Conservation (phyloP, 1,140 invertebrate genomes). For the Danaus plexippus region DNA sequence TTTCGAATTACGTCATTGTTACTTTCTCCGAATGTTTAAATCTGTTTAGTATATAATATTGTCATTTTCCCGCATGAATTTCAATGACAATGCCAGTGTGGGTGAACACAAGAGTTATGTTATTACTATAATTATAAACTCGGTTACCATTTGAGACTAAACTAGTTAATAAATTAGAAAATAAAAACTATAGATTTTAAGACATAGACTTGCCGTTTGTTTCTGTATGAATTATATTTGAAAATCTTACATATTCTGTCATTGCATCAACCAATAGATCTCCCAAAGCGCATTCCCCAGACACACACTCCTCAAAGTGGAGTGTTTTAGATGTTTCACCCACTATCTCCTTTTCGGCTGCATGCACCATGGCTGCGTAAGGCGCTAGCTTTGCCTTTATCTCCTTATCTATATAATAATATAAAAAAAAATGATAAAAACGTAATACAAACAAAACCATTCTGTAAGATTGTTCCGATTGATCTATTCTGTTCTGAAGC, state of each 20-base stretch:
- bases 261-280: constrained; percentile 45
- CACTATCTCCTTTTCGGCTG: constrained; percentile 39
- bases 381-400: constrained; percentile 48
- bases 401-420: constrained; percentile 33
- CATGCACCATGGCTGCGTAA: constrained; percentile 49
- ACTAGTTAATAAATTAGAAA: not conserved
- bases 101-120: no score
- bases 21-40: no score
- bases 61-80: constrained; percentile 8
- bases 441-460: not conserved
- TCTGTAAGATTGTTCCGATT: no score
- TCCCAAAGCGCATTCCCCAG: constrained; percentile 49
- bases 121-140: no score
- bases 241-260: constrained; percentile 38
- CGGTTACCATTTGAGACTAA: not conserved
- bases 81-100: constrained; percentile 1
- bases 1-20: no score
- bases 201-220: no score
- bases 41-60: no score
- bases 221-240: no score
- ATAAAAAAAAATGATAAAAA: not conserved
- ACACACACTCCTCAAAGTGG: constrained; percentile 44
- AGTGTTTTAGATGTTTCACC: constrained; percentile 34
- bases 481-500: no score
- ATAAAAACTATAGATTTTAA: no score